Evolutionary conservation across 2,113 vertebrate genomes (phyloP), one percentile per base, ranked within the genome.

Genomic region (Isurus oxyrinchus): DNA sequence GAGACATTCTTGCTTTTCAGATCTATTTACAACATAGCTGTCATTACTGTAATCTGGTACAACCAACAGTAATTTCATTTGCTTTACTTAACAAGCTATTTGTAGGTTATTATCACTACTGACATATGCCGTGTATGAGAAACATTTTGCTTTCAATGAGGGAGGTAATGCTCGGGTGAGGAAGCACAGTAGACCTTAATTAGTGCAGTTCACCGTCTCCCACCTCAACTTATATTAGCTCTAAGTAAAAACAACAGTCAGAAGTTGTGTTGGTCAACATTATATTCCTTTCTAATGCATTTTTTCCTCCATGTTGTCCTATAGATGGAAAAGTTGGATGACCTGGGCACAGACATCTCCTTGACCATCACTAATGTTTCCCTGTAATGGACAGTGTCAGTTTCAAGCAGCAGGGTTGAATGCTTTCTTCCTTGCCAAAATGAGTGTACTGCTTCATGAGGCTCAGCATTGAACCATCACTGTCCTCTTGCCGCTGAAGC

Each of bases 11-110:
- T 94, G 61, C 90, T 63, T 40, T 63, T 19, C n/a, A 94, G 59
- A 44, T 94, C 90, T 94, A 94, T 94, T 94, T 94, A 63, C 90
- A 94, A 40, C 90, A 84, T 84, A 94, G n/a, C 90, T 94, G 61
- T 94, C 59, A 35, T 40, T 66, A 63, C 59, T 94, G 90, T 94
- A 94, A 94, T 63, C 90, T 94, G 59, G 16, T 61, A 63, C 59
- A 66, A n/a, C 59, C 40, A 40, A 21, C 59, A 94, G 59, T 94
- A 94, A 63, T 94, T 94, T 94, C 59, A 63, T 94, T 94, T 14
- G 31, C 90, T 94, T 94, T 63, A 94, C 90, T 63, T n/a, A 63
- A 93, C 90, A 93, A 94, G 59, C 35, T 94, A 94, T 63, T 94
- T 63, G 59, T 72, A 76, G 94, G 67, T 19, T 95, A 35, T 53